Conservation (phyloP, 2,888 invertebrate species). For the Acholoe squamosa region DNA sequence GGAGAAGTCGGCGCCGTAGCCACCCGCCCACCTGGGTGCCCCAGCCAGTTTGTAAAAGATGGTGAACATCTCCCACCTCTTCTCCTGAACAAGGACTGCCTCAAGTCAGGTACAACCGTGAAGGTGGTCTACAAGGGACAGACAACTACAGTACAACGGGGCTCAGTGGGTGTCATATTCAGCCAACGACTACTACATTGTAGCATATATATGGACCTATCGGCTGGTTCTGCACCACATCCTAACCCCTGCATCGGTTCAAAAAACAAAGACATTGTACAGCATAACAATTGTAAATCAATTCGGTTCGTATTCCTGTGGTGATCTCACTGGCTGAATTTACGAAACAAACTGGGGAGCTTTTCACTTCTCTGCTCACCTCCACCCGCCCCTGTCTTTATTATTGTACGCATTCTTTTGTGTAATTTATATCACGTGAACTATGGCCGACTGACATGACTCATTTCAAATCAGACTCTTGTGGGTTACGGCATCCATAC, state of each 20-base stretch:
- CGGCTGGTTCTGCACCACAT: neutral
- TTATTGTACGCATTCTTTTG: neutral
- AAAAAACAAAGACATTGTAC: slow-evolving; percentile 34
- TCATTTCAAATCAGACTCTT: neutral
- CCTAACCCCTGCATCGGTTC: slow-evolving; percentile 24
- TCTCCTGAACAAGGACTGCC: no score
- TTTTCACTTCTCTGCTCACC: neutral
- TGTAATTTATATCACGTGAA: neutral
- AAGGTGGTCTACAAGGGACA: neutral
- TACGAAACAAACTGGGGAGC: neutral
- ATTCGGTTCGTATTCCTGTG: slow-evolving; percentile 19
- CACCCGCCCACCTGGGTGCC: neutral
- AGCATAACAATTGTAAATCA: slow-evolving; percentile 7
- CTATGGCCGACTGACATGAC: neutral
- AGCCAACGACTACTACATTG: neutral
- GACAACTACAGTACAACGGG: slow-evolving; percentile 31
- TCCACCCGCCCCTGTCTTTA: neutral
- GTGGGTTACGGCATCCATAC: neutral
- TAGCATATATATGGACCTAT: neutral
- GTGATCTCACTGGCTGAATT: slow-evolving; percentile 43
- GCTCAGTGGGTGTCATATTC: slow-evolving; percentile 1
- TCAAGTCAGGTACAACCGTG: no score
- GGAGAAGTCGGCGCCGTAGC: neutral
- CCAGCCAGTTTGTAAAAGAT: no score
- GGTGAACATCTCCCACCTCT: no score